These are phyloP conservation scores for Capitella teleta DNA, from an alignment of 1,140 invertebrate species.

Conservation along the genomic window DNA sequence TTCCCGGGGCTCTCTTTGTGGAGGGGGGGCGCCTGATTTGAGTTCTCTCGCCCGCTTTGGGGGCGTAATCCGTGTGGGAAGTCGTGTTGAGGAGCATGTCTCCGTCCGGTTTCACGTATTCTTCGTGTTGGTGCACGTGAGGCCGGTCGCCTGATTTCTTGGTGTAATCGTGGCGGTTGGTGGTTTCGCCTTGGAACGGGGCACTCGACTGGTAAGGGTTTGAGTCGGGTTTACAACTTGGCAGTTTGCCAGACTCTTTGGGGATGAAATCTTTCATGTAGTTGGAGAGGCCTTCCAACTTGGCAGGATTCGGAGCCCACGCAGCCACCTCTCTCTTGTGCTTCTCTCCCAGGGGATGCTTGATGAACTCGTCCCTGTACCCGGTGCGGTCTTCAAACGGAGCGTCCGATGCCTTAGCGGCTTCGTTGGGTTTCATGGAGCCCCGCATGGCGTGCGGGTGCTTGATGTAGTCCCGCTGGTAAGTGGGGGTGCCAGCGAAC, in stretches of 20 bases:
- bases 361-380: conserved; percentile 13
- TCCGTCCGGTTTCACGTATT: conserved; percentile 21
- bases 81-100: conserved; percentile 28
- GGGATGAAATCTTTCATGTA: conserved; percentile 16
- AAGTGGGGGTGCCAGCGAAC: conserved; percentile 17
- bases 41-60: conserved; percentile 21
- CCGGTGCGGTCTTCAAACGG: conserved; percentile 18
- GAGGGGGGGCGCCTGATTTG: conserved; percentile 12
- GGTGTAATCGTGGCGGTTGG: conserved; percentile 19
- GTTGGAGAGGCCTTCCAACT: conserved; percentile 17
- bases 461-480: conserved; percentile 7
- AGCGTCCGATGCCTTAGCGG: conserved; percentile 9
- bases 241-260: conserved; percentile 11
- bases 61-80: conserved; percentile 15
- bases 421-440: conserved; percentile 14
- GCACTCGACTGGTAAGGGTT: conserved; percentile 13
- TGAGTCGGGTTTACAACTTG: conserved; percentile 13
- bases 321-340: conserved; percentile 6
- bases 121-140: conserved; percentile 11
- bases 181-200: conserved; percentile 20
- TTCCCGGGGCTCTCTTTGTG: conserved; percentile 18
- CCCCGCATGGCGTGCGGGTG: conserved; percentile 1
- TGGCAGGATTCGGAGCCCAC: conserved; percentile 15
- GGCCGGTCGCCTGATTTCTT: conserved; percentile 16
- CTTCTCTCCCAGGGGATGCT: conserved; percentile 4